Conservation (phyloP, 2,113 vertebrate genomes). For the Camelus dromedarius region DNA sequence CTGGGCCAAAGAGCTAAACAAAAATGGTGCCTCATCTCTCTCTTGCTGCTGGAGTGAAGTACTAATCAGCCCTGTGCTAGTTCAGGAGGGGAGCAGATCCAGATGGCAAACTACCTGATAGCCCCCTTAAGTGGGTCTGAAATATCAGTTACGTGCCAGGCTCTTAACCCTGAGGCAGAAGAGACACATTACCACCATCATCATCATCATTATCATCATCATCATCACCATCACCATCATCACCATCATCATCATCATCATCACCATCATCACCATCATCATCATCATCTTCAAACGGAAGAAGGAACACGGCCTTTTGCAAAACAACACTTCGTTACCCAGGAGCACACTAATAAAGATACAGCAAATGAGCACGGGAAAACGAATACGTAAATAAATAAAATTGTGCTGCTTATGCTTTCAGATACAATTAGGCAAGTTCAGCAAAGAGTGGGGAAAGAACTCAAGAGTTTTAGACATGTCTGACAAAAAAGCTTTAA, state of each 20-base stretch:
- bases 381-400: background rate
- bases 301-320: background rate
- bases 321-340: background rate
- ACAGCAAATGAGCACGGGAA: conserved; percentile 32
- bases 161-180: conserved; percentile 2
- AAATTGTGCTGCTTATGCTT: background rate
- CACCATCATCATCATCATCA: no score
- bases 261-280: no score
- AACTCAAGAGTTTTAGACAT: conserved; percentile 77
- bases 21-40: background rate
- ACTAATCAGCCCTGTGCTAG: background rate
- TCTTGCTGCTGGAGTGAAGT: background rate
- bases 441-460: conserved; percentile 73
- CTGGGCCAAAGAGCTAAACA: background rate
- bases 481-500: conserved; percentile 89
- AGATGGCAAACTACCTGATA: background rate
- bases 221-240: no score
- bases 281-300: background rate
- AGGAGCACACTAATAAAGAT: background rate
- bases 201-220: no score
- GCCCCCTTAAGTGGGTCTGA: background rate
- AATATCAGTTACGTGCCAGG: background rate
- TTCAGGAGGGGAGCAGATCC: background rate
- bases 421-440: conserved; percentile 49
- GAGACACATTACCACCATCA: background rate